Evolutionary conservation across 1,140 invertebrate species (phyloP), one percentile per base, ranked within the genome.

Genomic region (Panulirus ornatus): DNA sequence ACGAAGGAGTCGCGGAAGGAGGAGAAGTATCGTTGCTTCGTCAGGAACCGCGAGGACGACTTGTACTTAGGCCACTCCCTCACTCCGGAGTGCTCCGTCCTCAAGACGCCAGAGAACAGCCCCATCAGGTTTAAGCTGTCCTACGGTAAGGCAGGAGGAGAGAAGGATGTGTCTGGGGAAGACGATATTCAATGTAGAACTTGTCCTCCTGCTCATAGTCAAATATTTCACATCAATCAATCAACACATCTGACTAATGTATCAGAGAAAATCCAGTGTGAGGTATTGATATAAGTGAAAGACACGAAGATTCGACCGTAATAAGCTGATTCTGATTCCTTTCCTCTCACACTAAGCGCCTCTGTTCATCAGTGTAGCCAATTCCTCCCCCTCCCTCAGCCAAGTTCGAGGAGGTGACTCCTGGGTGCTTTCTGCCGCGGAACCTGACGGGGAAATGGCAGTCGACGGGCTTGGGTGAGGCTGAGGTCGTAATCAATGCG

Each of bases 391-490:
- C 71, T n/a, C 70, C 16, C 42, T 34, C 42, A 86, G 85, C 44
- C 22, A 54, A 79, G n/a, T 75, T 79, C 34, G 85, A 87, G 58
- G 47, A 27, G 16, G 97, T 99, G 0, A 96, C 97, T 84, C 97
- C 98, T 19, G 97, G 97, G 2, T 99, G 98, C 93, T 96, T 97
- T 58, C 94, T 99, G 71, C 98, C 98, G 0, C 96, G 98, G 93
- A 99, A 99, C 94, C 98, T 98, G 93, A 96, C 96, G 1, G 98
- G 99, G 19, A 95, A 97, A 47, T 99, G 98, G 98, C 98, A 99
- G 34, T 99, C 99, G 92, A 99, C 98, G 0, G 98, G 98, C 0
- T 98, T 98, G 93, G 97, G 98, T 90, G 98, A 99, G 94, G 97
- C 98, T 0, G 97, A 98, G 94, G 96, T 99, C 0, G 95, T 95